These are phyloP conservation scores for Siniperca obscura DNA, from an alignment of 2,797 vertebrate species.

Conservation along the genomic window DNA sequence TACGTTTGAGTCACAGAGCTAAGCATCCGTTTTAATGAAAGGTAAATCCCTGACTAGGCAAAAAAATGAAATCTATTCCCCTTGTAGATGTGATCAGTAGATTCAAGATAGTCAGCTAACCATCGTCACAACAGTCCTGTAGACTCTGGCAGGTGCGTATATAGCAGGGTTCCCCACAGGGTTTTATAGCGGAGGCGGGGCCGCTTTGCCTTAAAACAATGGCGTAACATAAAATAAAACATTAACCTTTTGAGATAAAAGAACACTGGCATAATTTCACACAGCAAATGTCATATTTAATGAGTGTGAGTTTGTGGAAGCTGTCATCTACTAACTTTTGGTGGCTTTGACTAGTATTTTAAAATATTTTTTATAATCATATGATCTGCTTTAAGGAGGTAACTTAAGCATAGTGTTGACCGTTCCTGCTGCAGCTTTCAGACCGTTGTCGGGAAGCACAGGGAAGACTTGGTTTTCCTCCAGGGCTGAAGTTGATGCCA, in stretches of 20 bases:
- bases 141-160: not conserved
- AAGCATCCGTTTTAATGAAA: not conserved
- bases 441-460: too few relatives aligned
- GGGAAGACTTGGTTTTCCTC: too few relatives aligned
- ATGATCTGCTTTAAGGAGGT: too few relatives aligned
- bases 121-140: not conserved
- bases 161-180: not conserved
- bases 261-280: not conserved
- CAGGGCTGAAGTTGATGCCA: too few relatives aligned
- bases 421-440: too few relatives aligned
- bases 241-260: too few relatives aligned
- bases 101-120: not conserved
- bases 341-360: too few relatives aligned
- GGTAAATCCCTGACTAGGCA: not conserved
- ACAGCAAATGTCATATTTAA: not conserved
- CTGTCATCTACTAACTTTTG: too few relatives aligned
- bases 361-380: too few relatives aligned
- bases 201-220: not conserved
- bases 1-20: not conserved
- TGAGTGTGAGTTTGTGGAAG: not conserved
- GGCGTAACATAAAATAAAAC: not conserved
- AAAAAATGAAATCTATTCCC: not conserved
- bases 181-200: not conserved
- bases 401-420: too few relatives aligned
- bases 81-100: not conserved